Conservation (phyloP, 2,888 invertebrate species). For the Trissolcus japonicus region DNA sequence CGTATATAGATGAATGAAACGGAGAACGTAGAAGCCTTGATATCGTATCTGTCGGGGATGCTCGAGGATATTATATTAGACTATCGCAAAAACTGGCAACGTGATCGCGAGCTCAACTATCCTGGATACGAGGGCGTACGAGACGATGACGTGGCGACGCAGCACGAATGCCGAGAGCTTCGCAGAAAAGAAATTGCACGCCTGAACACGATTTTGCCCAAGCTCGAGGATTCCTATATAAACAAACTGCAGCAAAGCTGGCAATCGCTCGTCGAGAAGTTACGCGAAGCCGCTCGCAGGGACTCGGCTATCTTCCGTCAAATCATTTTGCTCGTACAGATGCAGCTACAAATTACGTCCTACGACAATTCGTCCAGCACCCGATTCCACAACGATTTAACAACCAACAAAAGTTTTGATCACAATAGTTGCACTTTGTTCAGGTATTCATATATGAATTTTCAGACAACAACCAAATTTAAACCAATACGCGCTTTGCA, state of each 20-base stretch:
- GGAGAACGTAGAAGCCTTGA: constrained; percentile 58
- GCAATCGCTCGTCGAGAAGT: constrained; percentile 55
- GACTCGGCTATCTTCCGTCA: constrained; percentile 53
- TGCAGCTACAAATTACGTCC: constrained; percentile 41
- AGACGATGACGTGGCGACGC: constrained; percentile 57
- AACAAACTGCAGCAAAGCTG: constrained; percentile 59
- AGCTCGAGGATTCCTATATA: constrained; percentile 64
- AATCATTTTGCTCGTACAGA: constrained; percentile 54
- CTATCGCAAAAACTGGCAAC: constrained; percentile 70
- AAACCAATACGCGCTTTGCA: too few relatives aligned
- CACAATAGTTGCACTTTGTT: too few relatives aligned
- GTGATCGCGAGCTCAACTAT: constrained; percentile 68
- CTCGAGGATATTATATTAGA: constrained; percentile 68
- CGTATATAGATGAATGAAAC: constrained; percentile 46
- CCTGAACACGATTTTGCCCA: constrained; percentile 64
- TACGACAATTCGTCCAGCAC: constrained; percentile 15
- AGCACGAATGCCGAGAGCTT: constrained; percentile 60
- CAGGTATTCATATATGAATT: too few relatives aligned
- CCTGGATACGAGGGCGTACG: constrained; percentile 62
- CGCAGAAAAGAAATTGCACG: constrained; percentile 62
- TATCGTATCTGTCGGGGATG: constrained; percentile 59
- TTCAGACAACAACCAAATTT: too few relatives aligned
- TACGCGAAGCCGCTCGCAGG: constrained; percentile 50
- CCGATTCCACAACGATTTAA: too few relatives aligned
- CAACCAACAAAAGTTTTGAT: too few relatives aligned